These are phyloP conservation scores for Bagarius yarrelli DNA, from an alignment of 2,113 vertebrate species.

Conservation along the genomic window DNA sequence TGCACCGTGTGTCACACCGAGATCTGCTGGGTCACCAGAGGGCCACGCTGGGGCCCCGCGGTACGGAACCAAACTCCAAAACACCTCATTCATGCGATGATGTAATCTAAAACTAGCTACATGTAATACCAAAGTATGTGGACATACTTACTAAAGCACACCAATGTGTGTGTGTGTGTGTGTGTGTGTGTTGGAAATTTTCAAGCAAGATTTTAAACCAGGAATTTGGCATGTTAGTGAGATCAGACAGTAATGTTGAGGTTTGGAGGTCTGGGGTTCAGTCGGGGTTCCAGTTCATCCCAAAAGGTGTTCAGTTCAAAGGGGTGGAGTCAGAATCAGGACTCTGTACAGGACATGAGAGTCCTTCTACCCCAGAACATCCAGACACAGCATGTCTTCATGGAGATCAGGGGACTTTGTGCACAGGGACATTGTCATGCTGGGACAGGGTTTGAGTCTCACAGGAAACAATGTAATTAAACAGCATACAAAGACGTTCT, in stretches of 20 bases:
- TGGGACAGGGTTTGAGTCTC: background rate
- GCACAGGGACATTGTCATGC: background rate
- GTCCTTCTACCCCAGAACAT: no score
- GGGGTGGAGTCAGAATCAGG: no score
- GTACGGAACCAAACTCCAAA: slow-evolving; percentile 60
- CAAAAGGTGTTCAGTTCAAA: no score
- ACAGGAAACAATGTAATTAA: background rate
- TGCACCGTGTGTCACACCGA: slow-evolving; percentile 92
- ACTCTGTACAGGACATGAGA: no score
- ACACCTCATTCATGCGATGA: background rate
- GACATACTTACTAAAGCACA: no score
- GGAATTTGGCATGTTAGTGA: no score
- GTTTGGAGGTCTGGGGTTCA: no score
- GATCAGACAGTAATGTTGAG: no score
- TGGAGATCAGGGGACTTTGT: background rate
- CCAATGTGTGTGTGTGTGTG: no score
- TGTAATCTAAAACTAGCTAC: background rate
- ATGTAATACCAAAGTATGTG: background rate
- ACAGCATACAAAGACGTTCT: background rate
- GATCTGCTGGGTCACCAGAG: slow-evolving; percentile 96
- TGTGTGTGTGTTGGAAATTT: no score
- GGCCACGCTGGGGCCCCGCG: slow-evolving; percentile 84
- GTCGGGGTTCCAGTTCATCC: no score
- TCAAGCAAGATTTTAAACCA: no score
- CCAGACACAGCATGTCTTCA: background rate